These are phyloP conservation scores for Polydesmus complanatus DNA, from an alignment of 2,888 invertebrate genomes.

Conservation along the genomic window DNA sequence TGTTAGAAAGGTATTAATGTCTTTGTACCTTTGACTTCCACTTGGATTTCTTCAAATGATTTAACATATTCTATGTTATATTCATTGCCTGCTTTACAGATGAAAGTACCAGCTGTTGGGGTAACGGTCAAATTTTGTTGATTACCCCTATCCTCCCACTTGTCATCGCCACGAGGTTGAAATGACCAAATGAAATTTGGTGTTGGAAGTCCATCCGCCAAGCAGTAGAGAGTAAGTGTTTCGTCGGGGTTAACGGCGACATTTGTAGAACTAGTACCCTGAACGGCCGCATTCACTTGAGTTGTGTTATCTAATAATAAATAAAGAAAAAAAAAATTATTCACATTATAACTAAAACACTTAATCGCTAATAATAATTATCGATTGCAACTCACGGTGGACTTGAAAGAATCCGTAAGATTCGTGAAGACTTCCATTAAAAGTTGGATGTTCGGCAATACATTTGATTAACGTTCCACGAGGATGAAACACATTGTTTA, in stretches of 20 bases:
- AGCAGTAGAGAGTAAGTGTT: conserved; percentile 11
- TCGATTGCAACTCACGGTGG: conserved; percentile 15
- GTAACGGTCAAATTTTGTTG: conserved; percentile 12
- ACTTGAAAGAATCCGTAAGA: conserved; percentile 9
- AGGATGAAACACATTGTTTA: background rate
- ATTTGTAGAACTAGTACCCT: background rate
- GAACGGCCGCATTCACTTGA: conserved; percentile 3
- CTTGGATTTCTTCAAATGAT: conserved; percentile 5
- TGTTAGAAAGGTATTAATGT: background rate
- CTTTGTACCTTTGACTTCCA: conserved; percentile 12
- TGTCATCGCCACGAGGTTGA: conserved; percentile 4
- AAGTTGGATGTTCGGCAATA: conserved; percentile 13
- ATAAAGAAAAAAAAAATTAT: too few relatives aligned
- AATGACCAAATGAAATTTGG: conserved; percentile 12
- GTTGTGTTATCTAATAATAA: conserved; percentile 13
- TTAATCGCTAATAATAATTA: too few relatives aligned
- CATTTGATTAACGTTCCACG: conserved; percentile 13
- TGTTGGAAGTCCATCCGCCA: conserved; percentile 9
- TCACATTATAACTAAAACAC: too few relatives aligned
- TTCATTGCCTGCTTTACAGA: conserved; percentile 11
- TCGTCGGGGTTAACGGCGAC: conserved; percentile 2
- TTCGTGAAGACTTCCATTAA: conserved; percentile 10
- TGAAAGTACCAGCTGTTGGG: conserved; percentile 8
- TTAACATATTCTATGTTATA: conserved; percentile 10
- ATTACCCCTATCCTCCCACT: conserved; percentile 11